A percentile compares a stretch with the other conserved stretches of the same genome.
Conservation (phyloP, 2,113 vertebrate species). For the Xiphophorus hellerii region DNA sequence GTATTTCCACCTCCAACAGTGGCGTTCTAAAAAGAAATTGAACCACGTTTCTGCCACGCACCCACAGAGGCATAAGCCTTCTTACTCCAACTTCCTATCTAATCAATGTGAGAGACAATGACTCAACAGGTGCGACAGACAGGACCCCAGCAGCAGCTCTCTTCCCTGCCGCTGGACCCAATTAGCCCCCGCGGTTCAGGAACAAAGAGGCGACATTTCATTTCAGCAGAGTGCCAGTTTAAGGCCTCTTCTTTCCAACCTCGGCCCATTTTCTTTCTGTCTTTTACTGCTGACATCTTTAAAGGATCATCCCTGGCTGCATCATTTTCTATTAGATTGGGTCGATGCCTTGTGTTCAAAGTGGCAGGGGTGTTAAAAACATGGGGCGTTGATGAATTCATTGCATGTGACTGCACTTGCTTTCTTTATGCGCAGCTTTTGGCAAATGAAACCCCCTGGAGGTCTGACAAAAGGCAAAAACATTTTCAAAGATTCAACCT, state of each 20-base stretch:
- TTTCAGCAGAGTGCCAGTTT: conserved; percentile 79
- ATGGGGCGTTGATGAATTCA: conserved; percentile 81
- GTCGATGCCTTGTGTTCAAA: conserved; percentile 73
- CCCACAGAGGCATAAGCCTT: conserved; percentile 70
- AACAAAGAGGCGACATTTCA: conserved; percentile 81
- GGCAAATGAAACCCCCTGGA: conserved; percentile 68
- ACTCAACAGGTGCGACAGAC: conserved; percentile 83
- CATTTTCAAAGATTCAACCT: conserved; percentile 51
- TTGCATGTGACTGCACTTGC: conserved; percentile 74
- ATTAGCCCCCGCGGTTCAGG: conserved; percentile 73
- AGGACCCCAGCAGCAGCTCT: conserved; percentile 69
- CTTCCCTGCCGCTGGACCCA: conserved; percentile 73
- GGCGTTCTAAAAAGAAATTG: conserved; percentile 75
- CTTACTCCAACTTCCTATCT: conserved; percentile 70
- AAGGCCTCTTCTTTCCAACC: conserved; percentile 71
- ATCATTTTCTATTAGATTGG: conserved; percentile 70
- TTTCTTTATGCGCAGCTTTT: conserved; percentile 68
- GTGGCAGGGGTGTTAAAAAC: conserved; percentile 71
- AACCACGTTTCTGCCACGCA: conserved; percentile 74
- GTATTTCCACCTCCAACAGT: conserved; percentile 72
- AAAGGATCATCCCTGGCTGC: conserved; percentile 70
- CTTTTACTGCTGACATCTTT: conserved; percentile 76
- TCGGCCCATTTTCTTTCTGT: conserved; percentile 71
- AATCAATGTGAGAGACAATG: conserved; percentile 79
- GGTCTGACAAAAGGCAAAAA: conserved; percentile 61